Evolutionary conservation across 2,888 invertebrate species (phyloP).

Genomic region (Hemithea aestivaria): DNA sequence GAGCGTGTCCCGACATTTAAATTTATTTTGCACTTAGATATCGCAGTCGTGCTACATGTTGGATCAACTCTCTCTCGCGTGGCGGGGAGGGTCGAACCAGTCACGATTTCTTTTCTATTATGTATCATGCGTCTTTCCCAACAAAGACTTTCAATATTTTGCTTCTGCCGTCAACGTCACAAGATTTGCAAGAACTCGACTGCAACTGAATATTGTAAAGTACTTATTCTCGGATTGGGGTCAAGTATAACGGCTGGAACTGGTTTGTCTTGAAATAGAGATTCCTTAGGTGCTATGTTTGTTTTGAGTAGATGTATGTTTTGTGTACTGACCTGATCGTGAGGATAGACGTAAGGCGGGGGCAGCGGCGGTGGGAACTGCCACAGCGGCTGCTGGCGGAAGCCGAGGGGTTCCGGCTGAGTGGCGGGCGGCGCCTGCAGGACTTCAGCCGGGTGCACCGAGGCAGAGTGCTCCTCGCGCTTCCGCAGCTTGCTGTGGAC

Average conservation of each 20-base stretch:
- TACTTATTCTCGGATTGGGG: slow-evolving; percentile 54
- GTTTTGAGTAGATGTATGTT: slow-evolving; percentile 22
- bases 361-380: slow-evolving; percentile 90
- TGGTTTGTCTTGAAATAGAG: slow-evolving; percentile 51
- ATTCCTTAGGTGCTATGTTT: slow-evolving; percentile 22
- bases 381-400: slow-evolving; percentile 87
- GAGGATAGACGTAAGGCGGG: slow-evolving; percentile 86
- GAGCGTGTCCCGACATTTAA: slow-evolving; percentile 75
- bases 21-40: slow-evolving; percentile 73
- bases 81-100: slow-evolving; percentile 66
- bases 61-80: slow-evolving; percentile 64
- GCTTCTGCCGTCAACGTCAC: slow-evolving; percentile 28
- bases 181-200: slow-evolving; percentile 38
- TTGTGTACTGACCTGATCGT: slow-evolving; percentile 85
- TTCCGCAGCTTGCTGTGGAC: slow-evolving; percentile 94
- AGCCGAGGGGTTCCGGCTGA: slow-evolving; percentile 79
- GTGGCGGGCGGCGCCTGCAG: slow-evolving; percentile 77
- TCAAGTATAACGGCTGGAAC: slow-evolving; percentile 65
- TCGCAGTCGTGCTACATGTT: slow-evolving; percentile 50
- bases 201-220: slow-evolving; percentile 43
- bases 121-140: slow-evolving; percentile 47
- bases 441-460: slow-evolving; percentile 84
- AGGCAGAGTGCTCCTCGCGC: slow-evolving; percentile 87
- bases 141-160: slow-evolving; percentile 56
- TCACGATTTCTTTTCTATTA: slow-evolving; percentile 67